Conservation (phyloP, 2,888 invertebrate species). For the Lepidocyrtinus sp. region DNA sequence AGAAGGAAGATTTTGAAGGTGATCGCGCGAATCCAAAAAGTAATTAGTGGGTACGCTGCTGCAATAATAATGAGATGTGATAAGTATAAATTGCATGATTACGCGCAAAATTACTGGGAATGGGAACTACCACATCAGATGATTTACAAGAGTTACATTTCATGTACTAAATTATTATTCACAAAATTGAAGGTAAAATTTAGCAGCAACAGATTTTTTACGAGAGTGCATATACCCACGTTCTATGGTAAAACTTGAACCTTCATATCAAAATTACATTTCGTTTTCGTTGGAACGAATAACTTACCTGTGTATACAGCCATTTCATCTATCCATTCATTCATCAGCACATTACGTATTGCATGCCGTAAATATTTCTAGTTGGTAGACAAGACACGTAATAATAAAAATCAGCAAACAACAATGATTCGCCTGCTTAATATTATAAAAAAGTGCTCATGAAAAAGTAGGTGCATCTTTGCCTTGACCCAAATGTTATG, state of each 20-base stretch:
- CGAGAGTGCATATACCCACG: too few species aligned
- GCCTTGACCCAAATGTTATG: conserved; percentile 48
- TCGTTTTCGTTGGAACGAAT: too few species aligned
- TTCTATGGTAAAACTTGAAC: too few species aligned
- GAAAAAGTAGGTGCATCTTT: conserved; percentile 55
- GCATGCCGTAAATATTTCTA: neutral
- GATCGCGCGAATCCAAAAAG: neutral
- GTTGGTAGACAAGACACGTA: neutral
- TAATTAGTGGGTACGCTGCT: neutral
- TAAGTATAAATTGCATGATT: neutral
- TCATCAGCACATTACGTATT: neutral
- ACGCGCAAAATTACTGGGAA: neutral
- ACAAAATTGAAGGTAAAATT: neutral
- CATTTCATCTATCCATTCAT: neutral
- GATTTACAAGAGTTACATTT: too few species aligned
- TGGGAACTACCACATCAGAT: neutral
- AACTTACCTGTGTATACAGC: too few species aligned
- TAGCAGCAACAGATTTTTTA: neutral
- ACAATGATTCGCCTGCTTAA: neutral
- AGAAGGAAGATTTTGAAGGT: conserved; percentile 40
- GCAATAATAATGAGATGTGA: neutral
- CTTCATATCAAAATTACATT: too few species aligned
- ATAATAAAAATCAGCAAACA: neutral
- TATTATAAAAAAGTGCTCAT: neutral
- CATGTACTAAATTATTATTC: neutral